phyloP scores from a whole-genome alignment of 2,797 vertebrate genomes.

The Erethizon dorsatum region DNA sequence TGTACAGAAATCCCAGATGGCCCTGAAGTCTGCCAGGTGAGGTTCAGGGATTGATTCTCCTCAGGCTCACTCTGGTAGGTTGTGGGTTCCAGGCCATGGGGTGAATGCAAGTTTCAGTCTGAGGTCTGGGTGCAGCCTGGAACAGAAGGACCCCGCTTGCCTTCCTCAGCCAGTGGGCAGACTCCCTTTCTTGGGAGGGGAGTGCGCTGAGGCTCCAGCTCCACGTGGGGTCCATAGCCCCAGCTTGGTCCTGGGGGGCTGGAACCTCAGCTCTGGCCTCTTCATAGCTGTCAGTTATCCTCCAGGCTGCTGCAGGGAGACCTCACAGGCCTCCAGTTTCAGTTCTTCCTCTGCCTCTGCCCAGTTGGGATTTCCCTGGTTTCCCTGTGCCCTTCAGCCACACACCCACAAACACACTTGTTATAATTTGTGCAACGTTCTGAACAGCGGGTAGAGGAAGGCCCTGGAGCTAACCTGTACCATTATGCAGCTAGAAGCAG shows the following conservation, averaged over 20 bases:
- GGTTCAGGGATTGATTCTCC: background rate
- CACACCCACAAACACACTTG: accelerated
- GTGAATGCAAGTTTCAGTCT: background rate
- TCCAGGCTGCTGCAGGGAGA: accelerated
- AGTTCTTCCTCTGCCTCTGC: background rate
- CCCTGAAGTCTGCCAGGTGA: background rate
- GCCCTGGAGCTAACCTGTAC: background rate
- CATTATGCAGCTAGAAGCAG: background rate
- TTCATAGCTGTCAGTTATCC: too few species aligned
- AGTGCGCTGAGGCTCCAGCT: background rate
- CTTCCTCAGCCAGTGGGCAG: background rate
- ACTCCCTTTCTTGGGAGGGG: background rate
- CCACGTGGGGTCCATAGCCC: background rate
- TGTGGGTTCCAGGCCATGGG: background rate
- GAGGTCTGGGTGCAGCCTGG: background rate
- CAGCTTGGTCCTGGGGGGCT: background rate
- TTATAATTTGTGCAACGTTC: background rate
- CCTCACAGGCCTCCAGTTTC: background rate
- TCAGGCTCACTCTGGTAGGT: background rate
- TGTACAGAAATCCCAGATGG: background rate
- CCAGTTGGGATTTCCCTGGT: background rate
- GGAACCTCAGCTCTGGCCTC: background rate
- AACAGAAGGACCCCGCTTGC: background rate
- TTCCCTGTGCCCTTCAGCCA: background rate
- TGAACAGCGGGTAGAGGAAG: too few species aligned